These are phyloP conservation scores for Periophthalmus modestus DNA, from an alignment of 2,113 vertebrate genomes.

Conservation along the genomic window DNA sequence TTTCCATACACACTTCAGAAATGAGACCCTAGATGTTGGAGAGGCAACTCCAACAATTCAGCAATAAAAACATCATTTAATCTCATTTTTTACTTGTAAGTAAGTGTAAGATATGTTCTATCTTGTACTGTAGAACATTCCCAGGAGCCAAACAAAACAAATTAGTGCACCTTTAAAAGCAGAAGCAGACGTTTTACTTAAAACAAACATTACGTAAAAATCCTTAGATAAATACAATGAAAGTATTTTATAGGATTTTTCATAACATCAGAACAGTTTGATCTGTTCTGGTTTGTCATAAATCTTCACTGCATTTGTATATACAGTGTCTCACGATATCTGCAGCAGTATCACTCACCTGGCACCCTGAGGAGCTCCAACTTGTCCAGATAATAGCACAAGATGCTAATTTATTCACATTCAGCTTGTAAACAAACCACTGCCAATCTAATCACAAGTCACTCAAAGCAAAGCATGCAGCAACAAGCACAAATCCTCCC, in stretches of 20 bases:
- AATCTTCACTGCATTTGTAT: neutral
- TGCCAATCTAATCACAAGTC: neutral
- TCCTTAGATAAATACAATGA: neutral
- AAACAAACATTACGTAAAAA: too few species aligned
- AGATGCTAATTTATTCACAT: neutral
- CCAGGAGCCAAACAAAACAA: too few species aligned
- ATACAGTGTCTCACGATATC: neutral
- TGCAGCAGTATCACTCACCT: neutral
- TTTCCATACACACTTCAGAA: too few species aligned
- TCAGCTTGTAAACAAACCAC: neutral
- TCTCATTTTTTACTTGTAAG: too few species aligned
- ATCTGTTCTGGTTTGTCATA: neutral
- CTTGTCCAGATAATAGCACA: neutral
- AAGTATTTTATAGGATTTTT: neutral
- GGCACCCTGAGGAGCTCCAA: neutral
- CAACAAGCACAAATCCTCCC: neutral
- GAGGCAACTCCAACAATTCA: too few species aligned
- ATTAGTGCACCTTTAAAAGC: too few species aligned
- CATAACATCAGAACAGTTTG: neutral
- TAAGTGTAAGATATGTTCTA: too few species aligned
- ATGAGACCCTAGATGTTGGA: too few species aligned
- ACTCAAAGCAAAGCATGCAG: neutral
- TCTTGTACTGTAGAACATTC: too few species aligned
- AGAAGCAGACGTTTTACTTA: too few species aligned
- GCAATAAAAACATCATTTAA: too few species aligned